These are phyloP conservation scores for Rhopalosiphum maidis DNA, from an alignment of 1,140 invertebrate species.

Conservation along the genomic window DNA sequence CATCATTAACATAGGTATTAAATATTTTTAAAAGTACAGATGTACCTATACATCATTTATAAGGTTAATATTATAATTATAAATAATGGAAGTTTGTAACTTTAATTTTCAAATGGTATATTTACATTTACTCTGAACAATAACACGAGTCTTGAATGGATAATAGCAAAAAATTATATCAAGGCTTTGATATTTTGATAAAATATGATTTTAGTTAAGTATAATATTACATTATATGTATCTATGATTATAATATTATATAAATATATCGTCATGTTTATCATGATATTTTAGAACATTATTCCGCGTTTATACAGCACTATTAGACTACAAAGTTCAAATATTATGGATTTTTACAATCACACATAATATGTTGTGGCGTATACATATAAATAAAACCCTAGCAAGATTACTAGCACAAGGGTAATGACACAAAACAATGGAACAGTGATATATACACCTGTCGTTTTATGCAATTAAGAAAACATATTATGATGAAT, in stretches of 20 bases:
- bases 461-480: conserved; percentile 41
- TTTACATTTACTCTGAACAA: neutral
- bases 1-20: no score
- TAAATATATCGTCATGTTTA: neutral
- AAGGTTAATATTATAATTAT: no score
- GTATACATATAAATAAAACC: conserved; percentile 20
- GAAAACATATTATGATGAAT: conserved; percentile 37
- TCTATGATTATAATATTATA: neutral
- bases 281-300: neutral
- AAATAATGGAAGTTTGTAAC: neutral
- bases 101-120: neutral
- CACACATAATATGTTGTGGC: neutral
- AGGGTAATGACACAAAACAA: conserved; percentile 50
- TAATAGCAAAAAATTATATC: neutral
- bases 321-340: conserved; percentile 7
- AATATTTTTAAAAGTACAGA: no score
- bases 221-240: neutral
- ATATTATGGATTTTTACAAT: conserved; percentile 38
- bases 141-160: neutral
- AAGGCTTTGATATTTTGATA: no score
- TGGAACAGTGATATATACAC: conserved; percentile 43
- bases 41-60: no score
- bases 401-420: conserved; percentile 18
- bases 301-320: neutral
- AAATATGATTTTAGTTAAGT: neutral